Conservation (phyloP, 53 echinoderm and acorn worm species). For the Apostichopus leukothele region DNA sequence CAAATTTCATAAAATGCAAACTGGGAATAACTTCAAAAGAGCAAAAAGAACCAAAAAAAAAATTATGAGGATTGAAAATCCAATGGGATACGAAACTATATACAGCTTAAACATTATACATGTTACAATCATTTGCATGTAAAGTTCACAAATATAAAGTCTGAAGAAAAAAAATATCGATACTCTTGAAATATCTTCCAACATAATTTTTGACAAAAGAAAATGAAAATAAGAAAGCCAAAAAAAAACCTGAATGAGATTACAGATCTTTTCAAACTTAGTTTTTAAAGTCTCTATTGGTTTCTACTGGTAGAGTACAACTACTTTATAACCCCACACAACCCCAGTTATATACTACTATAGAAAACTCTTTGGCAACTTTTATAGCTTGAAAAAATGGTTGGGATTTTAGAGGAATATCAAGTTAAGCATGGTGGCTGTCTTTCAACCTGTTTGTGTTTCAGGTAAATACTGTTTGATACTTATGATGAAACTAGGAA, state of each 20-base stretch:
- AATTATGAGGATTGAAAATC: background rate
- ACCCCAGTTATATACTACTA: background rate
- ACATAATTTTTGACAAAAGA: background rate
- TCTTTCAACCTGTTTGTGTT: background rate
- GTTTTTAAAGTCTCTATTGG: background rate
- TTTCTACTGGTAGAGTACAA: background rate
- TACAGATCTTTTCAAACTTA: background rate
- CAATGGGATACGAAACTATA: slow-evolving; percentile 24
- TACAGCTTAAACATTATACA: slow-evolving; percentile 30
- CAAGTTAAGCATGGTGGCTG: slow-evolving; percentile 5
- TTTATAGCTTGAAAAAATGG: background rate
- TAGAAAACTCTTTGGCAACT: slow-evolving; percentile 11
- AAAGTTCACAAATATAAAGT: background rate
- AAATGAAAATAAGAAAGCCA: background rate
- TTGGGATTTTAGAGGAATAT: background rate
- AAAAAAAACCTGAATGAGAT: background rate
- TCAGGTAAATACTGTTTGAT: background rate
- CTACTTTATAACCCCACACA: background rate
- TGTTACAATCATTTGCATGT: background rate
- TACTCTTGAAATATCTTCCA: background rate
- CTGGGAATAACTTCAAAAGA: slow-evolving; percentile 18
- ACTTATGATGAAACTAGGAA: too few relatives aligned
- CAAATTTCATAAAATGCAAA: background rate
- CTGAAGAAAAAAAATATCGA: background rate
- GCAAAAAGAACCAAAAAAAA: background rate